Evolutionary conservation across 30 jellyfish, hydroid and myxozoan genomes (phyloP).

Genomic region (Hydractinia echinata): DNA sequence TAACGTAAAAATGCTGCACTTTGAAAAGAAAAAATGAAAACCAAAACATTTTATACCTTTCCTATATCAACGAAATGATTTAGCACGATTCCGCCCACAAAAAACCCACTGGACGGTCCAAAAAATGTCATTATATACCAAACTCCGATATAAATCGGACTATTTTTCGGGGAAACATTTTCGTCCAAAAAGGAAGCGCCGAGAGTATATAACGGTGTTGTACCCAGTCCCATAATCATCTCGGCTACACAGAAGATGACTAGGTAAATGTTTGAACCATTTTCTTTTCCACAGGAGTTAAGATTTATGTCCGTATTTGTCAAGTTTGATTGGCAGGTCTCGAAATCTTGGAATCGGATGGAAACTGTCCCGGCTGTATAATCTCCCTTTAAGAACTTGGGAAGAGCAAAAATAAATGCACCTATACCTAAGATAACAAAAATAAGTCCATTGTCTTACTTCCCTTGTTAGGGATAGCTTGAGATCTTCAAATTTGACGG

Average conservation of each 20-base stretch:
- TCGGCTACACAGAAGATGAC: constrained; percentile 45
- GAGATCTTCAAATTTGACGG: too few relatives aligned
- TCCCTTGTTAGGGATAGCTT: too few relatives aligned
- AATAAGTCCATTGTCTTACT: too few relatives aligned
- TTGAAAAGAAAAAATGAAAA: not conserved
- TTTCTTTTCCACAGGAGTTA: constrained; percentile 8
- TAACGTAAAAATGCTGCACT: not conserved
- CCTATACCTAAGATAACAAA: constrained; percentile 43
- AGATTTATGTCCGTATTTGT: constrained; percentile 9
- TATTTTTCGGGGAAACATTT: constrained; percentile 44
- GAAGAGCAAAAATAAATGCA: constrained; percentile 49
- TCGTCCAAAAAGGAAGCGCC: constrained; percentile 79
- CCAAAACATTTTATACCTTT: constrained; percentile 19
- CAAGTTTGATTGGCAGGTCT: constrained; percentile 14
- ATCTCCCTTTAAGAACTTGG: constrained; percentile 44
- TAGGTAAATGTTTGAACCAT: constrained; percentile 27
- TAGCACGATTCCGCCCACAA: constrained; percentile 42
- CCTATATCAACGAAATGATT: constrained; percentile 41
- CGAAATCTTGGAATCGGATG: not conserved
- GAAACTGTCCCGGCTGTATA: constrained; percentile 35
- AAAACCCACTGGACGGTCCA: constrained; percentile 50
- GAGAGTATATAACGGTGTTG: constrained; percentile 65
- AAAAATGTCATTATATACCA: constrained; percentile 39
- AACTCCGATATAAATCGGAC: constrained; percentile 71
- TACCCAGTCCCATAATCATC: constrained; percentile 64